phyloP scores from a whole-genome alignment of 2,113 vertebrate genomes.

The Hippolais icterina region DNA sequence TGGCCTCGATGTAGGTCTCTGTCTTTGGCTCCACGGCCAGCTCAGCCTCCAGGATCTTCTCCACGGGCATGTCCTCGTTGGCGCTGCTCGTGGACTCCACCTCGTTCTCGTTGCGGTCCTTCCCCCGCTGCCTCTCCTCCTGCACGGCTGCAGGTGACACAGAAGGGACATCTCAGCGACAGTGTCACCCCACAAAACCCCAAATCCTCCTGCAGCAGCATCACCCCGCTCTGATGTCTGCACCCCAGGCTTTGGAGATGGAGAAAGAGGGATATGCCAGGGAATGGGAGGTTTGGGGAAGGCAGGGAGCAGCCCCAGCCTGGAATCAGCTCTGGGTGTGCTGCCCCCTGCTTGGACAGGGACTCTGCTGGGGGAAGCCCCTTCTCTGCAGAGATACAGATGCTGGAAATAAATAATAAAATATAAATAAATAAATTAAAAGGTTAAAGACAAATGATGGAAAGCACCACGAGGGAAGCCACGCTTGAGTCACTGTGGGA shows the following conservation, averaged over 20 bases:
- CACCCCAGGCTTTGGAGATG: no score
- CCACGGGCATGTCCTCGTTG: conserved; percentile 98
- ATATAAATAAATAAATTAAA: no score
- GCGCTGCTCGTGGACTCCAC: conserved; percentile 91
- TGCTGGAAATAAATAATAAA: not conserved
- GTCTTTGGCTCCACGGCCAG: conserved; percentile 97
- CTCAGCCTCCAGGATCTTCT: conserved; percentile 97
- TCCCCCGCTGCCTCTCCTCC: conserved; percentile 95
- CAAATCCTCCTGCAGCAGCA: no score
- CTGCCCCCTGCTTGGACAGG: not conserved
- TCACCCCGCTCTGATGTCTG: no score
- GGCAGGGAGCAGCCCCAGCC: not conserved
- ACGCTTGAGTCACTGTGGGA: rapidly evolving
- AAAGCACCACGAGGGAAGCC: not conserved
- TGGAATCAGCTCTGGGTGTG: not conserved
- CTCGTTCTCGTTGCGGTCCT: conserved; percentile 91
- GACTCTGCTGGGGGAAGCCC: not conserved
- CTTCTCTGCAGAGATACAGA: not conserved
- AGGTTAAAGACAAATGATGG: not conserved
- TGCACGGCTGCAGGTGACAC: conserved; percentile 85
- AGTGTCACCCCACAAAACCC: no score
- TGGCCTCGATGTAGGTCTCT: conserved; percentile 95
- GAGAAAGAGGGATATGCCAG: not conserved
- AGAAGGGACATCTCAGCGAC: no score
- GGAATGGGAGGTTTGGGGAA: not conserved